These are phyloP conservation scores for Eudemis profundana DNA, from an alignment of 2,888 invertebrate species.

Conservation along the genomic window DNA sequence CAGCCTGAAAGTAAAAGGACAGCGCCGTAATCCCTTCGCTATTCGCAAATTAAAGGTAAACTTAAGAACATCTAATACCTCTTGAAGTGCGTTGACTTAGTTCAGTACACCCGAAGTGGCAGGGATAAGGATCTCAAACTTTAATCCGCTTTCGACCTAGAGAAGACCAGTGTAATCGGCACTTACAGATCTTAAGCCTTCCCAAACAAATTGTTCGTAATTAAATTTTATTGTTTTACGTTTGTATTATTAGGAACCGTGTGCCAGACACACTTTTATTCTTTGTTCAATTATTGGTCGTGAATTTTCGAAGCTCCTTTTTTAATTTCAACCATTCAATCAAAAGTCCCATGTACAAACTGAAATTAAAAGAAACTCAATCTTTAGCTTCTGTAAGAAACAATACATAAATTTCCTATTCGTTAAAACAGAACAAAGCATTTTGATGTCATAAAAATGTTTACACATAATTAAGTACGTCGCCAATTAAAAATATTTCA, in stretches of 20 bases:
- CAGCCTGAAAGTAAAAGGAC: not conserved
- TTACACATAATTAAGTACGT: slow-evolving; percentile 1
- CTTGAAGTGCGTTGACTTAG: slow-evolving; percentile 9
- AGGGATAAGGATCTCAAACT: slow-evolving; percentile 25
- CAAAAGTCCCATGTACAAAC: no score
- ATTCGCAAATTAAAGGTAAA: slow-evolving; percentile 13
- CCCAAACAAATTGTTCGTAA: slow-evolving; percentile 13
- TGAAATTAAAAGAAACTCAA: no score
- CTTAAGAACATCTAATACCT: not conserved
- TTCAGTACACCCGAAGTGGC: slow-evolving; percentile 15
- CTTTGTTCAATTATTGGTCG: no score
- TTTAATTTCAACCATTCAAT: no score
- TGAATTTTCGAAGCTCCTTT: no score
- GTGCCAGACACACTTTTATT: no score
- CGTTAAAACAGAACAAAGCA: not conserved
- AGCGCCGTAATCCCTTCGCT: not conserved
- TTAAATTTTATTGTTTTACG: not conserved
- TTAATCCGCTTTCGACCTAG: slow-evolving; percentile 26
- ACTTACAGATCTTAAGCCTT: slow-evolving; percentile 15
- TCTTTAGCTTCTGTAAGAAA: no score
- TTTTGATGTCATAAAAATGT: slow-evolving; percentile 4
- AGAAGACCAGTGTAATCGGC: slow-evolving; percentile 9
- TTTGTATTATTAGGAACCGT: no score
- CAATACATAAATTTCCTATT: no score
- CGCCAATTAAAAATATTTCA: slow-evolving; percentile 14